Base-by-base conservation (phyloP, 2,888 invertebrate genomes). In the Nymphalis polychloros region DNA sequence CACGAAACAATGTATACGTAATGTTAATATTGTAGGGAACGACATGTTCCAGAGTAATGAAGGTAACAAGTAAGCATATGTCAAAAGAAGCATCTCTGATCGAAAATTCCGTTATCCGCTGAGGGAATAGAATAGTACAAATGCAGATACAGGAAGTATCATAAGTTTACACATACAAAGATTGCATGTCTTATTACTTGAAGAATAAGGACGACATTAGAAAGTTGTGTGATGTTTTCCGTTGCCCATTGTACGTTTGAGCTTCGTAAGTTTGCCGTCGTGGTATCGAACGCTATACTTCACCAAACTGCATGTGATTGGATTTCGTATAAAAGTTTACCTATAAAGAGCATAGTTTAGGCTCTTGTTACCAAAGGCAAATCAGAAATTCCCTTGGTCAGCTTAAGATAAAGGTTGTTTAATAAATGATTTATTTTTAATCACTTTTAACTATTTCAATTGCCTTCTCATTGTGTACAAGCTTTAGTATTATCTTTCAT, bases 91-190 rank as follows among this genome's bases (percentile, higher is more conserved):
- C 78, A 75, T 76, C 76, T 75, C 83, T 86, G 89, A 90, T 91
- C 85, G 85, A 79, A 81, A 86, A 91, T 91, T 91, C 90, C 77
- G 88, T 91, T 89, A 86, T 84, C 81, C 84, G 84, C 86, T 89
- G 81, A 92, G 86, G 83, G 90, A 91, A 90, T 91, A 77, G 81
- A 79, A 81, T 82, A 89, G 87, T 83, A 80, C 81, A 76, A 74
- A 70, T 75, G 78, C 79, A 60, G 59, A 53, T 67, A 67, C 62
- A 63, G 41, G 20, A 13, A 60, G 55, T 64, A 55, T 20, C 47
- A 41, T 16, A 49, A 50, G 48, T 57, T 65, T 41, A 23, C 27
- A 41, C 31, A 55, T 47, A 60, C 35, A 20, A 63, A 17, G 17
- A 52, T 53, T 59, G 20, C 63, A 46, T n/a, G 41, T 64, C 52